Evolutionary conservation across 2,113 vertebrate species (phyloP).

Genomic region (Copsychus sechellarum): DNA sequence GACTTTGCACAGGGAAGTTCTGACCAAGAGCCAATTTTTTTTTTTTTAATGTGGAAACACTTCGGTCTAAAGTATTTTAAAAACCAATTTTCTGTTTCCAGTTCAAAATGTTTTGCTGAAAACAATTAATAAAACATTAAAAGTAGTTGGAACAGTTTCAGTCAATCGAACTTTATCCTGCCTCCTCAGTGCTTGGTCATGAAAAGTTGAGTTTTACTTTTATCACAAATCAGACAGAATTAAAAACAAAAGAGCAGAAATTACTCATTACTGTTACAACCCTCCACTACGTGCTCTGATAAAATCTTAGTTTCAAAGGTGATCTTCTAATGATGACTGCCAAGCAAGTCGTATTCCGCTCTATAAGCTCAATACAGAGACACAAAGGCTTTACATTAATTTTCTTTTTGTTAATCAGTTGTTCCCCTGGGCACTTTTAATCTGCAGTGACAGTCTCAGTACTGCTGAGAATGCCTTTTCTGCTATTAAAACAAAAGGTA

Average conservation of each 20-base stretch:
- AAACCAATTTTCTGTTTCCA: not conserved
- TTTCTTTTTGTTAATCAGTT: conserved; percentile 2
- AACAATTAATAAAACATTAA: not conserved
- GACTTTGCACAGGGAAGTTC: not conserved
- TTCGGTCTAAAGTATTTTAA: not conserved
- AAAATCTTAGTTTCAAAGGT: not conserved
- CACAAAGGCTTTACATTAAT: not conserved
- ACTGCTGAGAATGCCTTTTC: not conserved
- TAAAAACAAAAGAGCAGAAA: not conserved
- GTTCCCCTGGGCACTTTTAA: not conserved
- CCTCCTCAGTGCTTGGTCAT: not conserved
- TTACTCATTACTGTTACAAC: not conserved
- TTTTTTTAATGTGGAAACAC: not conserved
- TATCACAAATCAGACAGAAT: not conserved
- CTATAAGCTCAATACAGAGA: not conserved
- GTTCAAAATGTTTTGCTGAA: not conserved
- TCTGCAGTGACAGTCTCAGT: not conserved
- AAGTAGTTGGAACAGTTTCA: not conserved
- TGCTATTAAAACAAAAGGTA: not conserved
- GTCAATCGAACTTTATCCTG: not conserved
- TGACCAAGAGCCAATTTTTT: not conserved
- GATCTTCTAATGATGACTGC: not conserved
- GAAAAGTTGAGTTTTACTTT: not conserved
- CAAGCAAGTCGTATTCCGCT: not conserved
- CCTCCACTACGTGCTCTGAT: not conserved